Evolutionary conservation across 1,140 invertebrate species (phyloP).

Genomic region (Helicoverpa zea): DNA sequence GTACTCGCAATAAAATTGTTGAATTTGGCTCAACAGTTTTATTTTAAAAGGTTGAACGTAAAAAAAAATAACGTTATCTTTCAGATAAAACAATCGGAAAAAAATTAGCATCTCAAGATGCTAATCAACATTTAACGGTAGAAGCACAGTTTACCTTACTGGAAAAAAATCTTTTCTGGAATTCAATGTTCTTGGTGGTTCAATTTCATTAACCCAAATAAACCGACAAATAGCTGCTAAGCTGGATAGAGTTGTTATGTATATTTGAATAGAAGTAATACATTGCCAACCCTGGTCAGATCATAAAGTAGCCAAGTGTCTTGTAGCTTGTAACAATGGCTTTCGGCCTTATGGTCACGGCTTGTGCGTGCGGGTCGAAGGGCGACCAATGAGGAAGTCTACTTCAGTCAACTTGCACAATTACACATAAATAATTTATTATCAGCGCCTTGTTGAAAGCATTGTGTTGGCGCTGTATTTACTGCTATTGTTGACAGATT

Average conservation of each 20-base stretch:
- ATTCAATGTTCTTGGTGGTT: too few species aligned
- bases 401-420: constrained; percentile 50
- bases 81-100: too few species aligned
- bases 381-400: constrained; percentile 58
- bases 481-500: constrained; percentile 30
- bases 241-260: too few species aligned
- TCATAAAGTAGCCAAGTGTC: constrained; percentile 7
- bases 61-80: background rate
- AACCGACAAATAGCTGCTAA: too few species aligned
- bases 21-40: constrained; percentile 16
- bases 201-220: too few species aligned
- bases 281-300: constrained; percentile 1
- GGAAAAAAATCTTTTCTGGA: too few species aligned
- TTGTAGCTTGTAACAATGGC: constrained; percentile 15
- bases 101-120: too few species aligned
- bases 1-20: constrained; percentile 19
- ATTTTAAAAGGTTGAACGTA: background rate
- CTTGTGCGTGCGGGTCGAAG: constrained; percentile 36
- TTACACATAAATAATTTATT: constrained; percentile 26
- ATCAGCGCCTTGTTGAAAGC: constrained; percentile 34
- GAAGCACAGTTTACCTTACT: too few species aligned
- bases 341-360: constrained; percentile 39
- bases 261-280: too few species aligned
- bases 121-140: too few species aligned
- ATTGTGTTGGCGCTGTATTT: constrained; percentile 22